Evolutionary conservation across 2,113 vertebrate species (phyloP), one percentile per base, ranked within the genome.

Genomic region (Isichthys henryi): DNA sequence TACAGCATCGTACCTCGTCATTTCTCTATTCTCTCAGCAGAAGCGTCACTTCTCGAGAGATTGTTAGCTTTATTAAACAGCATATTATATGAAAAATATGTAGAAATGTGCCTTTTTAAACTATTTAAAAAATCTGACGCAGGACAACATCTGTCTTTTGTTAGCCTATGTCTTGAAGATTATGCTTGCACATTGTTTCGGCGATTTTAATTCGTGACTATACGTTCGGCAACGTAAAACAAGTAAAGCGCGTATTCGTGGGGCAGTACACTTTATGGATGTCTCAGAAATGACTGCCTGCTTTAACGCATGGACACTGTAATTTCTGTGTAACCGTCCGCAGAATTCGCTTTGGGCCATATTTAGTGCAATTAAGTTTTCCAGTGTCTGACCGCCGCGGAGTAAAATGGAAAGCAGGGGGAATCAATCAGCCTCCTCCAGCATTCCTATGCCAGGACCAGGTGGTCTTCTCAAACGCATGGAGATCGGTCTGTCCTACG

Each of bases 341-440:
- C 50, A 85, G 77, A 45, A n/a, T 52, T 88, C 85, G 56, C 87
- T 43, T 43, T 62, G 53, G 90, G 66, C 85, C 89, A 87, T 92
- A 91, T 89, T 52, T 86, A 86, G 48, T 17, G 49, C 84, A 31
- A 31, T 86, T 8, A 49, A 50, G 86, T 58, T 58, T 62, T 45
- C 31, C 17, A 43, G 21, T 62, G 88, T 89, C 52, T 89, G 50
- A 50, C 77, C 52, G 15, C 86, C 84, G 31, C 66, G 52, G 83
- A 83, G 82, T 90, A 83, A 91, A 92, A 92, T 89, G 49, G 88
- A 89, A 90, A 89, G 66, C 88, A 91, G 88, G 88, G 87, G 92
- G 53, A 92, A 89, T 89, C 91, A 91, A 92, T 93, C 90, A 92
- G 82, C 45, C 82, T 39, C 74, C 85, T 31, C 89, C 87, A 45